A percentile compares a stretch with the other conserved stretches of the same genome.
Conservation (phyloP, 30 jellyfish, hydroid and myxozoan species). For the Cassiopea xamachana region DNA sequence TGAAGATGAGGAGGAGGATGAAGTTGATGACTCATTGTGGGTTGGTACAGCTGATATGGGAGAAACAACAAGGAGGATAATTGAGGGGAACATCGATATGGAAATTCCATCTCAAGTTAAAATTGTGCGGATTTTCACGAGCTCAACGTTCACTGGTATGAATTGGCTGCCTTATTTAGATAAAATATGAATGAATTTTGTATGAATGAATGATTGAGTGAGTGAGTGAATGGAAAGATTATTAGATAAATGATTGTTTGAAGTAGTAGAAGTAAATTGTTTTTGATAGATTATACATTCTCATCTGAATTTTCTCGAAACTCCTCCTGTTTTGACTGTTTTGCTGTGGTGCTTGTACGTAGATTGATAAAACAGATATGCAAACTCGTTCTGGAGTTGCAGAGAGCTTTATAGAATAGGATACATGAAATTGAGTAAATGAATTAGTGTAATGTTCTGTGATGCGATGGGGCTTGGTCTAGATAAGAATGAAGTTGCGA, state of each 20-base stretch:
- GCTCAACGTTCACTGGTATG: constrained; percentile 98
- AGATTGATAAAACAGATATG: too few species aligned
- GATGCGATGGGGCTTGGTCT: neutral
- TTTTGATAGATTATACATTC: too few species aligned
- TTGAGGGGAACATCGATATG: constrained; percentile 69
- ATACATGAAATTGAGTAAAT: neutral
- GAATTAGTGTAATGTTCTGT: neutral
- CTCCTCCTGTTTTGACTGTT: too few species aligned
- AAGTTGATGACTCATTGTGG: constrained; percentile 2
- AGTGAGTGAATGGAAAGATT: too few species aligned
- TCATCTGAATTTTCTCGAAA: too few species aligned
- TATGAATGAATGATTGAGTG: too few species aligned
- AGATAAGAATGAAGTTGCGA: neutral
- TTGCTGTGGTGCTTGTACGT: too few species aligned
- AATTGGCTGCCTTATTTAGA: neutral
- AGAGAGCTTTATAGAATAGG: too few species aligned
- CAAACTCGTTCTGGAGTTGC: too few species aligned
- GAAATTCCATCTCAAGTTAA: constrained; percentile 86
- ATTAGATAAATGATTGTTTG: too few species aligned
- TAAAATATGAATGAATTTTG: too few species aligned
- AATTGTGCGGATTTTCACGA: constrained; percentile 85
- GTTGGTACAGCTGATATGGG: constrained; percentile 8
- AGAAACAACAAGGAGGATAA: constrained; percentile 25
- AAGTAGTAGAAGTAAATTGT: too few species aligned
- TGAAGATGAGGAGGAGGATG: constrained; percentile 12